Percentiles rank a stretch among this genome's conserved stretches.
phyloP scores from a whole-genome alignment of 2,113 vertebrate genomes.

The Mesoclemmys tuberculata region DNA sequence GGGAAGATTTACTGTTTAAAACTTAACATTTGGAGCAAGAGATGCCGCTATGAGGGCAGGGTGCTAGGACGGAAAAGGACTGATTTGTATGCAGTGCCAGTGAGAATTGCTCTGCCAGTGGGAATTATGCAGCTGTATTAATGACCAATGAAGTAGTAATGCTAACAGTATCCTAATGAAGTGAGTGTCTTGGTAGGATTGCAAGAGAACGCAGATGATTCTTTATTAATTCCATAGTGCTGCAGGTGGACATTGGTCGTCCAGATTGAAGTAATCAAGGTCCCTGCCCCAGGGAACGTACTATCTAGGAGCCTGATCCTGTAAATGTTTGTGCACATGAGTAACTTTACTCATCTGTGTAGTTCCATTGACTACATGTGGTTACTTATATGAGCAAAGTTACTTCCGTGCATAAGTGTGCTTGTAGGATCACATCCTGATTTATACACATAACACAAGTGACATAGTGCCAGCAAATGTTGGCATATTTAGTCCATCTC shows the following conservation, averaged over 20 bases:
- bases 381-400: background rate
- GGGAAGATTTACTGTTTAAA: background rate
- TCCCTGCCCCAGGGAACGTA: background rate
- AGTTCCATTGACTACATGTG: background rate
- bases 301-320: background rate
- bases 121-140: background rate
- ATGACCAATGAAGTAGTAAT: accelerated
- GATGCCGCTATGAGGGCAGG: background rate
- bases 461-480: background rate
- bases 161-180: background rate
- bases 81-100: background rate
- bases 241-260: accelerated
- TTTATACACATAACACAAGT: background rate
- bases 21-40: background rate
- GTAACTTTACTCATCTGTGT: background rate
- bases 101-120: background rate
- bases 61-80: background rate
- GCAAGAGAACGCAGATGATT: background rate
- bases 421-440: background rate
- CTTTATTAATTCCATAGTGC: accelerated
- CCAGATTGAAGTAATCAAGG: background rate
- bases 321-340: background rate
- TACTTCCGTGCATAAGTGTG: background rate
- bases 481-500: background rate
- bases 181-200: background rate